Percentiles rank a stretch among this genome's conserved stretches.
Evolutionary conservation across 2,113 vertebrate species (phyloP).

Genomic region (Aphyosemion australe): DNA sequence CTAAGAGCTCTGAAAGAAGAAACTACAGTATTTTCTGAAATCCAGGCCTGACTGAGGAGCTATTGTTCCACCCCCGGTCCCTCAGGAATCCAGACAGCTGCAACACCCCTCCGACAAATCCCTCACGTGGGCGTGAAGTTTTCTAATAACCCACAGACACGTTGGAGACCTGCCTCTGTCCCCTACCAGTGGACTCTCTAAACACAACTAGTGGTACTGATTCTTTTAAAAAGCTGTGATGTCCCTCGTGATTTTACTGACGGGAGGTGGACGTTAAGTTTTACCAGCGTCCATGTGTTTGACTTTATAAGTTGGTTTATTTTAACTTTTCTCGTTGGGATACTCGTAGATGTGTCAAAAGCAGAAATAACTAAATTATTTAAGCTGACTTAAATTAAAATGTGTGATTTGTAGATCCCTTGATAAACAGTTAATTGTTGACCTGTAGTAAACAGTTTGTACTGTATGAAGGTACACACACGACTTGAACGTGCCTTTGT

Average conservation of each 20-base stretch:
- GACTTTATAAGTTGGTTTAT: constrained; percentile 61
- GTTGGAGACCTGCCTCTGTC: constrained; percentile 18
- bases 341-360: constrained; percentile 17
- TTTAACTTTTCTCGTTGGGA: constrained; percentile 15
- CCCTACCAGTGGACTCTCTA: not conserved
- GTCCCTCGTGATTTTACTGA: constrained; percentile 10
- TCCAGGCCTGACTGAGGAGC: constrained; percentile 36
- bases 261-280: constrained; percentile 8
- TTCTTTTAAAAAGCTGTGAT: constrained; percentile 21
- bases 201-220: constrained; percentile 14
- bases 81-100: constrained; percentile 66
- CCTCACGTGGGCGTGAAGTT: constrained; percentile 64
- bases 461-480: not conserved
- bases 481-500: not conserved
- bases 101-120: constrained; percentile 56
- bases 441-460: not conserved
- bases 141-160: constrained; percentile 23
- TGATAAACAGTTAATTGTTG: not conserved
- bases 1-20: constrained; percentile 38
- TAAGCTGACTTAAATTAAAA: constrained; percentile 40
- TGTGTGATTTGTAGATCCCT: constrained; percentile 1
- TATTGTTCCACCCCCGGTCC: constrained; percentile 22
- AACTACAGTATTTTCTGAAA: constrained; percentile 29
- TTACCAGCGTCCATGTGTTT: constrained; percentile 40
- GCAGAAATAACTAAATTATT: constrained; percentile 36